Conservation (phyloP, 2,113 vertebrate genomes). For the Leptobrachium leishanense region DNA sequence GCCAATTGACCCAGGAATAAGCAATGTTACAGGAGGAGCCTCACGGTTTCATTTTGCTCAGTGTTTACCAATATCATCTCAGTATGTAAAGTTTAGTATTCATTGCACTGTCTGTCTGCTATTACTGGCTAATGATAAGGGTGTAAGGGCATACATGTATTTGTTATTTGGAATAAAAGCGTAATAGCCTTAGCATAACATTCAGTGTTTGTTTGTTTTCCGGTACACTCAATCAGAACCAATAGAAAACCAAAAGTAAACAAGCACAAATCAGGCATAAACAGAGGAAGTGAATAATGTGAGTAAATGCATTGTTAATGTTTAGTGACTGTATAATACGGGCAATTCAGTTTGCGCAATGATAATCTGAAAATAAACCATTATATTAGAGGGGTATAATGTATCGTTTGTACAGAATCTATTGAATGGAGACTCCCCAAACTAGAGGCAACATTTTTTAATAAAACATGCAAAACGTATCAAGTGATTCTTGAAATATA, state of each 20-base stretch:
- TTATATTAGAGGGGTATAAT: no score
- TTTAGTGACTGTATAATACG: background rate
- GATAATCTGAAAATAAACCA: no score
- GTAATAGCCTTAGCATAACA: background rate
- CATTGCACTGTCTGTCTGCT: background rate
- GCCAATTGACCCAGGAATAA: no score
- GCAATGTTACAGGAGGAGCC: no score
- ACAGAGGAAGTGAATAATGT: background rate
- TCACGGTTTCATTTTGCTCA: background rate
- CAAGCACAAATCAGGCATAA: background rate
- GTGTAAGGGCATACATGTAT: background rate
- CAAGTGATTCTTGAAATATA: no score
- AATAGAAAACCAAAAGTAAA: slow-evolving; percentile 28
- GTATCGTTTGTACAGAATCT: no score
- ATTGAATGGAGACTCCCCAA: no score
- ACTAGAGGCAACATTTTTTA: no score
- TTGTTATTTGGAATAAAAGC: slow-evolving; percentile 3
- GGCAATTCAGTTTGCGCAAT: no score
- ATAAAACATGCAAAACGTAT: no score
- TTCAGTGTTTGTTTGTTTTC: background rate
- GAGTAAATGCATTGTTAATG: slow-evolving; percentile 25
- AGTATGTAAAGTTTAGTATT: background rate
- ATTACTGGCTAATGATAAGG: background rate
- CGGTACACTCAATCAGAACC: slow-evolving; percentile 19
- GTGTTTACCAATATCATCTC: background rate